Base-by-base conservation (phyloP, 2,113 vertebrate species). In the Cranoglanis bouderius region DNA sequence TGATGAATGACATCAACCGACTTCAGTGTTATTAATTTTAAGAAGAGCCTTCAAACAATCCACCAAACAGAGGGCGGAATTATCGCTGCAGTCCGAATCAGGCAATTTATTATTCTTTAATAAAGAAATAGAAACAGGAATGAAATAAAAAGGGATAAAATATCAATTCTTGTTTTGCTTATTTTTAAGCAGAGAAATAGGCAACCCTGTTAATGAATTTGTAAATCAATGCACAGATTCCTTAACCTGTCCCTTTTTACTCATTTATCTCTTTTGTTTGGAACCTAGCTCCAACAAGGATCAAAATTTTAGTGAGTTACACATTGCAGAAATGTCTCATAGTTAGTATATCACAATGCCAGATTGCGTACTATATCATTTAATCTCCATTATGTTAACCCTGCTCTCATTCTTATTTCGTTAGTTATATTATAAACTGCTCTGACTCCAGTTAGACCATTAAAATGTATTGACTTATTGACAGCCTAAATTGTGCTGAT, bases 11-110 rank as follows among this genome's bases (percentile, higher is more conserved):
- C 78, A 85, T 87, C 61, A 84, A 65, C 61, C 29, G 78, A 32
- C 21, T 67, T 61, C 5, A 24, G n/a, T 63, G 85, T 75, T n/a
- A 77, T 85, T 87, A 70, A 88, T 89, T 89, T 89, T 78, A 84
- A 75, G n/a, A 57, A 75, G 55, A 82, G 13, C 18, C 65, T 84
- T 88, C 51, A 83, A 88, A 61, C 87, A 67, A 88, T 81, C 77
- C 40, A n/a, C 9, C 7, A 29, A 81, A 74, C 21, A 75, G 5
- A 24, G 21, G 35, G 83, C 3, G 32, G 70, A 80, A 63, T 82
- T 90, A 88, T 29, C 61, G 67, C n/a, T 53, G 63, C 75, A 80
- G 32, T 32, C n/a, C 1, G 35, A 82, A 82, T 26, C 43, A 82
- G 46, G 61, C 46, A 81, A 49, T 82, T 65, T 87, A 53, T 87